Conservation (phyloP, 2,113 vertebrate genomes). For the Hypocryptadius cinnamomeus region DNA sequence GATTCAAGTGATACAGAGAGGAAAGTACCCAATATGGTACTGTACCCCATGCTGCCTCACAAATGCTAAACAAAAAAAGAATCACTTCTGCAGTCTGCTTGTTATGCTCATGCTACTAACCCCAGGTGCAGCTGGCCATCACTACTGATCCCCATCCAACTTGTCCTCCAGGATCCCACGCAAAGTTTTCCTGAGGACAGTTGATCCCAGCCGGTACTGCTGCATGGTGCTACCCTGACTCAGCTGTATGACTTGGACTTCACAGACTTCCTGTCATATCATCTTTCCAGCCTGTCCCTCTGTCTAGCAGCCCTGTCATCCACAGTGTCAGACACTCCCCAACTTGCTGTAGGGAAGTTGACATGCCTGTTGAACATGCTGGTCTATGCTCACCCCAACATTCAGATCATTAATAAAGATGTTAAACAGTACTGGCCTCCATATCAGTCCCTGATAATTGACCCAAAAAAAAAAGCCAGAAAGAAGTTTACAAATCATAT, state of each 20-base stretch:
- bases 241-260: neutral
- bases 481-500: neutral
- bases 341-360: neutral
- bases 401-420: neutral
- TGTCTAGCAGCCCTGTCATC: neutral
- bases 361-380: neutral
- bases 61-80: neutral
- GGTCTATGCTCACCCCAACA: neutral
- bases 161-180: fast-evolving
- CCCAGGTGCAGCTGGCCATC: neutral
- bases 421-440: neutral
- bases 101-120: neutral
- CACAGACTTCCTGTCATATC: too few relatives aligned
- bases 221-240: neutral
- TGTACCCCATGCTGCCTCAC: too few relatives aligned
- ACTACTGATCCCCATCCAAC: neutral
- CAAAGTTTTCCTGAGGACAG: neutral
- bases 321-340: neutral
- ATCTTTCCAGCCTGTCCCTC: neutral
- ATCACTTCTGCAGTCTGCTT: neutral
- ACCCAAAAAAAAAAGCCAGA: neutral
- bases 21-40: neutral
- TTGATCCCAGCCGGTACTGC: neutral
- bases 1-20: neutral
- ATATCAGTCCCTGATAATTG: neutral